Base-by-base conservation (phyloP, 1,140 invertebrate species). In the Heterodera carotae region DNA sequence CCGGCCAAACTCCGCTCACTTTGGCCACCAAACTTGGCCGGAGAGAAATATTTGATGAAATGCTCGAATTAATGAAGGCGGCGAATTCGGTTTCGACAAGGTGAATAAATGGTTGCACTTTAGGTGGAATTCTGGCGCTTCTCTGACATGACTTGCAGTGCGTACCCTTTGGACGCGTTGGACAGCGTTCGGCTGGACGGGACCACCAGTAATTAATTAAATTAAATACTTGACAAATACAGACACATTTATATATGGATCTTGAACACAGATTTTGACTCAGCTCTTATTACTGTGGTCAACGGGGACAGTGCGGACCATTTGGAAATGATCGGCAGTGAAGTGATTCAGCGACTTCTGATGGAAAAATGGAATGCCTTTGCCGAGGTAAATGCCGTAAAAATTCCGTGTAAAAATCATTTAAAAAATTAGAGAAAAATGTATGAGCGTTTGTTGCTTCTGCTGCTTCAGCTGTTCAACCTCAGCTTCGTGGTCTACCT, bases 331-430 rank as follows among this genome's bases (percentile, higher is more conserved):
- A 90, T 99, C 80, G 95, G 98, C 84, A 95, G 95, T 67, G 96
- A 96, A 56, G 97, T 99, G 68, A 97, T 99, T 88, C 94, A 97
- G 88, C 91, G 95, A 85, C 89, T 99, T 68, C 90, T 99, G 22
- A 95, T 97, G 89, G 96, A 99, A 89, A 99, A 99, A 89, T 99
- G 97, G 97, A 98, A 98, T 89, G 96, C 95, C 2, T 99, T 97
- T 91, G 97, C 95, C 43, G 91, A 93, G 89, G 94, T 95, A 91
- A 89, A 85, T 88, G 48, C n/a, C n/a, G n/a, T n/a, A n/a, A n/a
- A n/a, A n/a, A n/a, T n/a, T n/a, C n/a, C n/a, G n/a, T n/a, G n/a
- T n/a, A n/a, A n/a, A n/a, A n/a, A n/a, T n/a, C n/a, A n/a, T n/a
- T n/a, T n/a, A n/a, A n/a, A n/a, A n/a, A n/a, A n/a, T n/a, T 89